Evolutionary conservation across 92 coral and sea anemone species (phyloP).

Genomic region (Porites cylindrica): DNA sequence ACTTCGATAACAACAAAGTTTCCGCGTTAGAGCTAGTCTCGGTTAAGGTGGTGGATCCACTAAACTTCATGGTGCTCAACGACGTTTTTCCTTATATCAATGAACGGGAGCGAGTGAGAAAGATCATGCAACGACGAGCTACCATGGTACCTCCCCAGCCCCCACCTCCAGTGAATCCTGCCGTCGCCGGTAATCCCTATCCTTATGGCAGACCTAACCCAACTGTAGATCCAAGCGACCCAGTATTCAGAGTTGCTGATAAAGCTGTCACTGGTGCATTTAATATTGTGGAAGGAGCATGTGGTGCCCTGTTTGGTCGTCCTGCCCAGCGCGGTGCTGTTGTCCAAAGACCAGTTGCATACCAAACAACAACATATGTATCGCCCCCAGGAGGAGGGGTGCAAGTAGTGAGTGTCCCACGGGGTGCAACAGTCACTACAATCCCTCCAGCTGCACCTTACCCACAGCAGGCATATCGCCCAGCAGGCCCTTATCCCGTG

Average conservation of each 20-base stretch:
- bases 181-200: conserved; percentile 76
- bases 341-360: conserved; percentile 52
- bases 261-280: conserved; percentile 78
- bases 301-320: conserved; percentile 67
- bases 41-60: conserved; percentile 75
- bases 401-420: conserved; percentile 42
- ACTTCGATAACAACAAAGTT: conserved; percentile 71
- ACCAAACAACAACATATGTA: conserved; percentile 68
- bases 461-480: conserved; percentile 8
- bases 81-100: conserved; percentile 67
- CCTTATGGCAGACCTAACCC: conserved; percentile 85
- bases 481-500: conserved; percentile 21
- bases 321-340: conserved; percentile 69
- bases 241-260: conserved; percentile 67
- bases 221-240: conserved; percentile 76
- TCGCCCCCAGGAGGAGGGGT: conserved; percentile 34
- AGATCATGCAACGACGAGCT: conserved; percentile 82
- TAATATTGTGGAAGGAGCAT: conserved; percentile 66
- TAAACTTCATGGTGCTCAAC: conserved; percentile 73
- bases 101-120: conserved; percentile 75
- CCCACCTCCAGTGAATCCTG: conserved; percentile 55
- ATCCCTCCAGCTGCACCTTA: conserved; percentile 17
- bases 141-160: conserved; percentile 72
- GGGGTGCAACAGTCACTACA: conserved; percentile 42
- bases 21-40: conserved; percentile 79